phyloP scores from a whole-genome alignment of 30 jellyfish, hydroid and myxozoan genomes.

The Pelagia noctiluca region DNA sequence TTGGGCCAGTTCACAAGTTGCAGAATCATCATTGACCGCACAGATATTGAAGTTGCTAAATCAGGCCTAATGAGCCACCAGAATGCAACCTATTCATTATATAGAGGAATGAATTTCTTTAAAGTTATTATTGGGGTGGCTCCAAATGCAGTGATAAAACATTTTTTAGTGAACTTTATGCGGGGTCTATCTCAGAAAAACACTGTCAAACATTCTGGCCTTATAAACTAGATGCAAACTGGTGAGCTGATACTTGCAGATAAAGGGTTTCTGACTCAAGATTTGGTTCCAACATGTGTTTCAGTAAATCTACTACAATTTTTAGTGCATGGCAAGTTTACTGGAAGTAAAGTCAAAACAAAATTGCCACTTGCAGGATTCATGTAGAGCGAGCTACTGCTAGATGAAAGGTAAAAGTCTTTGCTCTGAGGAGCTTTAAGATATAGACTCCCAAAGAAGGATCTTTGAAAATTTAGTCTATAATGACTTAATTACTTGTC shows the following conservation, averaged over 20 bases:
- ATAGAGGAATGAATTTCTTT: constrained; percentile 31
- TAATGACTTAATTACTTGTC: too few species aligned
- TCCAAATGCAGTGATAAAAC: constrained; percentile 42
- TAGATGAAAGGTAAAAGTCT: constrained; percentile 14
- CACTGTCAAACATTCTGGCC: constrained; percentile 17
- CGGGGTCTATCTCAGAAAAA: constrained; percentile 52
- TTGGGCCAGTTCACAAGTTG: constrained; percentile 44
- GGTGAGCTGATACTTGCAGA: constrained; percentile 40
- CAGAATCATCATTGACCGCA: constrained; percentile 43
- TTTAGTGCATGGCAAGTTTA: constrained; percentile 25
- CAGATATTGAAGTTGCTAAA: constrained; percentile 22
- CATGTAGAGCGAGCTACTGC: constrained; percentile 66
- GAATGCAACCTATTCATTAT: constrained; percentile 5
- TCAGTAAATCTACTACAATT: constrained; percentile 43
- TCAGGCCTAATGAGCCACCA: constrained; percentile 1
- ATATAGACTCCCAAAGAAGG: too few species aligned
- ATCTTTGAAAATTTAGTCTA: too few species aligned
- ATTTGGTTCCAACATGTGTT: constrained; percentile 32
- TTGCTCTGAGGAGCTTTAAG: too few species aligned
- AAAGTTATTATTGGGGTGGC: constrained; percentile 46
- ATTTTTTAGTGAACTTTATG: constrained; percentile 61
- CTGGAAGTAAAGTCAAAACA: constrained; percentile 30
- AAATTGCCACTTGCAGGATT: constrained; percentile 39
- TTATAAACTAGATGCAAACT: not conserved
- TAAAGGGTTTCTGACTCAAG: constrained; percentile 50